Base-by-base conservation (phyloP, 1,140 invertebrate genomes). In the Aphelenchoides besseyi region DNA sequence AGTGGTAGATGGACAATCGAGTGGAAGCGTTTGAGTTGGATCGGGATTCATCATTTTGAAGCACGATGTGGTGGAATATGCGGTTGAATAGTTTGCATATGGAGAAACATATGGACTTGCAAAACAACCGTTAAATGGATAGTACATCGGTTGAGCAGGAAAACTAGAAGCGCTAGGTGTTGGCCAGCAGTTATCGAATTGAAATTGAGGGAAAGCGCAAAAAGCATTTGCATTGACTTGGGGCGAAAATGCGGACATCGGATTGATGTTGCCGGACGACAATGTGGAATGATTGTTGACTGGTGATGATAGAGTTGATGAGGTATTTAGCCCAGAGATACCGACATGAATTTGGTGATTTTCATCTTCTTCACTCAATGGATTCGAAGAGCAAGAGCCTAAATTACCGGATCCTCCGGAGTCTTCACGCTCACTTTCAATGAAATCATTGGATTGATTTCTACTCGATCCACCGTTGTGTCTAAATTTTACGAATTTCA, bases 291-390 rank as follows among this genome's bases (percentile, higher is more conserved):
- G n/a, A n/a, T n/a, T n/a, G n/a, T n/a, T n/a, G n/a, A n/a, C n/a
- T n/a, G n/a, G n/a, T n/a, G n/a, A n/a, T n/a, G n/a, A n/a, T n/a
- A n/a, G n/a, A n/a, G n/a, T n/a, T n/a, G n/a, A n/a, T n/a, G n/a
- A n/a, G n/a, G n/a, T n/a, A n/a, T n/a, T n/a, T n/a, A n/a, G n/a
- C n/a, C n/a, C n/a, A n/a, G n/a, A n/a, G n/a, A n/a, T n/a, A n/a
- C n/a, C n/a, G n/a, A n/a, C n/a, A n/a, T n/a, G n/a, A n/a, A n/a
- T 12, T 23, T 12, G 12, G 41, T 48, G 55, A 59, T 59, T 5
- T 5, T 59, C 55, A 33, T 59, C 55, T 33, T 59, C 55, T 59
- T 59, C 55, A 23, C 55, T 59, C 18, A 59, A 8, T 33, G 55
- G 55, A 18, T 59, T 59, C 5, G 55, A 59, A 18, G 5, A 5